Conservation (phyloP, 2,797 vertebrate species). For the Perodicticus potto region DNA sequence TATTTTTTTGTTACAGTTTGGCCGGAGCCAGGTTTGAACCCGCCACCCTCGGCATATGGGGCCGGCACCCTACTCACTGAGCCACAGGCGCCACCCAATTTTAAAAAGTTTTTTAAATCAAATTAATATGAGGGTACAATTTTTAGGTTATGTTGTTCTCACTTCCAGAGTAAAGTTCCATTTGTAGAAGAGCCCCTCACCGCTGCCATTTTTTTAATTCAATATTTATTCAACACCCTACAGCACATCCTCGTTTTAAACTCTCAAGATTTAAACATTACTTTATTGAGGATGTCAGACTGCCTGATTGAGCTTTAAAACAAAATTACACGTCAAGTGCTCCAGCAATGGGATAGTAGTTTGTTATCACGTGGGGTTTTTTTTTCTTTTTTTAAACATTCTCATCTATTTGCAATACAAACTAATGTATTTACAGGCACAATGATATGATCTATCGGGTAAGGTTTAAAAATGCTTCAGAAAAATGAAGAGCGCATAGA, state of each 20-base stretch:
- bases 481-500: not conserved
- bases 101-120: not conserved
- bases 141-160: too few species aligned
- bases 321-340: not conserved
- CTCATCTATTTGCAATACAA: not conserved
- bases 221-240: not conserved
- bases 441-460: not conserved
- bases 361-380: not conserved
- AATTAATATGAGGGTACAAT: too few species aligned
- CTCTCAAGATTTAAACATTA: not conserved
- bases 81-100: not conserved
- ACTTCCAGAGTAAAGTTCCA: too few species aligned
- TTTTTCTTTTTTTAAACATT: not conserved
- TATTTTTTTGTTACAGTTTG: too few species aligned
- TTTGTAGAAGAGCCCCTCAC: too few species aligned
- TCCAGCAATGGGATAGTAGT: not conserved
- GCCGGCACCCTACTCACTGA: too few species aligned
- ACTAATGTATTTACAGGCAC: not conserved
- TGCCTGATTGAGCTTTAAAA: not conserved
- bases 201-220: not conserved
- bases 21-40: too few species aligned
- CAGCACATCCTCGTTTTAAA: not conserved
- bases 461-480: constrained; percentile 17
- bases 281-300: not conserved
- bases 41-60: too few species aligned